Base-by-base conservation (phyloP, 37 sponge, comb jelly and placozoan species). In the Agelas oroides region DNA sequence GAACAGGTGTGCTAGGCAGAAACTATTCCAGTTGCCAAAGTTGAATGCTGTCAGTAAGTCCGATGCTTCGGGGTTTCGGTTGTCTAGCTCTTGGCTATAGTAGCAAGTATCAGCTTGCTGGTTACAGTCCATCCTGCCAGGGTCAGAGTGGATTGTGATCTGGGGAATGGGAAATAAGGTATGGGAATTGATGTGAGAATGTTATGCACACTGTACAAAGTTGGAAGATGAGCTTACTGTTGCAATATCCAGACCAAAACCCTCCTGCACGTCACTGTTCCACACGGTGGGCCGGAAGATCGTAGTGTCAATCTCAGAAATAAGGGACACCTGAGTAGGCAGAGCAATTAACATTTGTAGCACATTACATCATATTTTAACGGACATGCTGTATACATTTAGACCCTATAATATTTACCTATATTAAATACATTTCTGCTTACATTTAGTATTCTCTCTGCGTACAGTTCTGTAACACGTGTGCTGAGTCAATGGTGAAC, bases 1-100 rank as follows among this genome's bases (percentile, higher is more conserved):
- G 36, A 93, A 89, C 53, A 93, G 89, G 65, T 93, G 94, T 18
- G 89, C 94, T 62, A 93, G 54, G 60, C 94, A 93, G 84, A 74
- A 87, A 25, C 38, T 41, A 20, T 23, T 31, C 92, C 88, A 92
- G 30, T 38, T 60, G 12, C 81, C 84, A 28, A 58, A 67, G 3
- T 67, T 78, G 54, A 92, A 78, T 52, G 24, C 24, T 12, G 39
- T 61, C 13, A 90, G 86, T 1, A 90, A 62, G 1, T 55, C 91
- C 3, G 40, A 36, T 18, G 85, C 91, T 2, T 72, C 88, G 18
- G 59, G 17, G 38, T 41, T 38, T 0, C 19, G 31, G 58, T 70
- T 77, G 16, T 57, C 70, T 19, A 37, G 17, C 34, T 66, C 30
- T 24, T 31, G 34, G 75, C 32, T 75, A 11, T 76, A 31, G 71